These are phyloP conservation scores for Polyommatus icarus DNA, from an alignment of 2,888 invertebrate genomes.

Conservation along the genomic window DNA sequence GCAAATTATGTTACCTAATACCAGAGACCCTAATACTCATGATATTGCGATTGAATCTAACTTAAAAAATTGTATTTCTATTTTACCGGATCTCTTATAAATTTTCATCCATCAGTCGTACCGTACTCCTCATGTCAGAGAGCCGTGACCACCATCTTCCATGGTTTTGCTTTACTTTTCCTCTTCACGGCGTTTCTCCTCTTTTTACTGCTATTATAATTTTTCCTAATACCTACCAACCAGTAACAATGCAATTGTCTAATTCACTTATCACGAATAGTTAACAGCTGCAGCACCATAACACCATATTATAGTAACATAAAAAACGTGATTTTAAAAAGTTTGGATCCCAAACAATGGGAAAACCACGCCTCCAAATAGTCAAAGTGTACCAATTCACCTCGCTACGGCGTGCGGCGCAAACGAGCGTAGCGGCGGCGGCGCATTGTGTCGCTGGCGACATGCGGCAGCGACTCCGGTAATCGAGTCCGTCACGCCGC, in stretches of 20 bases:
- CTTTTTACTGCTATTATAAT: neutral
- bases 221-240: neutral
- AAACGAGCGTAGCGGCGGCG: slow-evolving; percentile 58
- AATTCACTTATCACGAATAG: neutral
- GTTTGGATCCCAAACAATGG: neutral
- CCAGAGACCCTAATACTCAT: neutral
- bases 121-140: too few species aligned
- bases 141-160: too few species aligned
- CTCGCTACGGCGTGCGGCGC: slow-evolving; percentile 50
- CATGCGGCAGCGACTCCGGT: slow-evolving; percentile 60
- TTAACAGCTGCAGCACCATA: neutral
- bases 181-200: too few species aligned
- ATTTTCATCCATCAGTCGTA: too few species aligned
- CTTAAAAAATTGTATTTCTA: too few species aligned
- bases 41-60: too few species aligned
- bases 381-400: slow-evolving; percentile 53
- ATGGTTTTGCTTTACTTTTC: too few species aligned
- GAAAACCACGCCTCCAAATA: slow-evolving; percentile 28
- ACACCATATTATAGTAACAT: neutral
- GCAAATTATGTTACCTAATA: slow-evolving; percentile 11
- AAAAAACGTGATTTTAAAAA: neutral
- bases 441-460: slow-evolving; percentile 70
- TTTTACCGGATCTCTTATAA: too few species aligned
- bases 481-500: slow-evolving; percentile 77
- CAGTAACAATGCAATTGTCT: neutral